Evolutionary conservation across 2,113 vertebrate genomes (phyloP).

Genomic region (Lycocorax pyrrhopterus): DNA sequence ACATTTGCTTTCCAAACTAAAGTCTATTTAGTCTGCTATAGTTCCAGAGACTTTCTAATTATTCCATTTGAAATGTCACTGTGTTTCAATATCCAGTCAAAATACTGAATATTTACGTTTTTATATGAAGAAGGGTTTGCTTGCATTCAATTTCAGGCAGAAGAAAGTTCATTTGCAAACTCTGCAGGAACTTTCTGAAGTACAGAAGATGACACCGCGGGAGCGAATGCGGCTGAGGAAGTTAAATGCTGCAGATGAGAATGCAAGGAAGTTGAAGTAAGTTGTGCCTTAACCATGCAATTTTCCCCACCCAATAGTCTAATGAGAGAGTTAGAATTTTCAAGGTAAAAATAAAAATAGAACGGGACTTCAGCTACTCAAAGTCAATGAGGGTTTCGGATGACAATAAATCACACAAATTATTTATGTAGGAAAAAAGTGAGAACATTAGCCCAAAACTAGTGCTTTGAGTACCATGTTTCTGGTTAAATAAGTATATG

Average conservation of each 20-base stretch:
- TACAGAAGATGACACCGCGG: slow-evolving; percentile 81
- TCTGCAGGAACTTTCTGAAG: slow-evolving; percentile 75
- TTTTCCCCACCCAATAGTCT: neutral
- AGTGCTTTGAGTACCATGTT: neutral
- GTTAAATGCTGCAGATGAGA: slow-evolving; percentile 76
- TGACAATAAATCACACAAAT: neutral
- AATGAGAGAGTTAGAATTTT: neutral
- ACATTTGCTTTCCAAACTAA: slow-evolving; percentile 31
- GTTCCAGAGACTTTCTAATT: slow-evolving; percentile 31
- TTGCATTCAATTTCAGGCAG: slow-evolving; percentile 66
- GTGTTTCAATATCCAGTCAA: slow-evolving; percentile 3
- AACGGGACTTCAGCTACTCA: neutral
- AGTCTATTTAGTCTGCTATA: slow-evolving; percentile 38
- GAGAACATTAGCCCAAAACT: neutral
- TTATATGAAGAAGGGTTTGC: neutral
- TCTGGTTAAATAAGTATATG: neutral
- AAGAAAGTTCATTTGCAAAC: slow-evolving; percentile 80
- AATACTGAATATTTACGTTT: slow-evolving; percentile 32
- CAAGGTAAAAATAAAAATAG: neutral
- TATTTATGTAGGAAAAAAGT: neutral
- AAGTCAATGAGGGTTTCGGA: neutral
- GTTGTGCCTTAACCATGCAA: neutral
- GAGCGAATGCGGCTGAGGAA: slow-evolving; percentile 81
- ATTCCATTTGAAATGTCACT: slow-evolving; percentile 7
- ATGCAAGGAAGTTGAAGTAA: slow-evolving; percentile 75